Conservation (phyloP, 2,797 vertebrate species). For the Natrix natrix region DNA sequence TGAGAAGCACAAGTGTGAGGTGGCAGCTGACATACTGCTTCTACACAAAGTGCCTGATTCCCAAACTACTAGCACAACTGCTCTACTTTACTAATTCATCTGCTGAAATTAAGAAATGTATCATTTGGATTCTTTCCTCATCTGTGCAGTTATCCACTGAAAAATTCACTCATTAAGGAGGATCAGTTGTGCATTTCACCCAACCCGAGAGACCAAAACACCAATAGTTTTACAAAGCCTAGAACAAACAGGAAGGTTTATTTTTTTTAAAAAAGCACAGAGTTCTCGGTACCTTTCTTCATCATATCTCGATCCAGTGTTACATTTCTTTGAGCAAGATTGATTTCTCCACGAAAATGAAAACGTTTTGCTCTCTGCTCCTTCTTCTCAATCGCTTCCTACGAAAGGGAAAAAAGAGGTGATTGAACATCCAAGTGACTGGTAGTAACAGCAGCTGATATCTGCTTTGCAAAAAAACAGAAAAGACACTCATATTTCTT, state of each 20-base stretch:
- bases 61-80: neutral
- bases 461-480: neutral
- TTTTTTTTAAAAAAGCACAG: neutral
- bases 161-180: neutral
- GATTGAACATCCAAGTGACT: neutral
- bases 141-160: neutral
- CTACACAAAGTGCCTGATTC: neutral
- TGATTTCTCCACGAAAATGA: constrained; percentile 86
- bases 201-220: neutral
- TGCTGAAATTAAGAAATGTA: neutral
- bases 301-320: constrained; percentile 86
- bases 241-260: neutral
- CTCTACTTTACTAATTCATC: neutral
- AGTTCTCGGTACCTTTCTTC: constrained; percentile 82
- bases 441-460: neutral
- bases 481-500: neutral
- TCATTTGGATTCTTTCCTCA: neutral
- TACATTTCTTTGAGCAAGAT: constrained; percentile 80
- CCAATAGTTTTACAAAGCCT: neutral
- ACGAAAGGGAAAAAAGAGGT: constrained; percentile 36
- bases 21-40: neutral
- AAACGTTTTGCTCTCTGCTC: constrained; percentile 94
- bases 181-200: neutral
- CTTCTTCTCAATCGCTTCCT: constrained; percentile 97
- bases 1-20: neutral